phyloP scores from a whole-genome alignment of 2,888 invertebrate genomes.

The Polydrusus cervinus region DNA sequence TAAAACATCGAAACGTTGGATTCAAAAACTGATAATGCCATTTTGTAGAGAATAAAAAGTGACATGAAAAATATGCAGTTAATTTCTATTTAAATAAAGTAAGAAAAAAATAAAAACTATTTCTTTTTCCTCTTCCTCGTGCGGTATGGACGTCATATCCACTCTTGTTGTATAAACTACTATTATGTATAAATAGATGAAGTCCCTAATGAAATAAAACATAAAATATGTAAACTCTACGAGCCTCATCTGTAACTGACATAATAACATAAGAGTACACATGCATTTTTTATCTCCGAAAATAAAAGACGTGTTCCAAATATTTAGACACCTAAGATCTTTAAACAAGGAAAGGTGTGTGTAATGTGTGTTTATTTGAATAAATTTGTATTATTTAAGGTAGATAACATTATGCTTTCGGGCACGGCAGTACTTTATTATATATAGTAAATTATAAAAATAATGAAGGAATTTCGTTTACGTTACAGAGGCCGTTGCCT shows the following conservation, averaged over 20 bases:
- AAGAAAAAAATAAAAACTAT: too few species aligned
- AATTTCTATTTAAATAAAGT: too few species aligned
- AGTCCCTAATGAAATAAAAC: too few species aligned
- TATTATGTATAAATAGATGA: too few species aligned
- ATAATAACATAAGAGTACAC: background rate
- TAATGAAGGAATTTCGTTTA: constrained; percentile 35
- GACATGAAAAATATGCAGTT: too few species aligned
- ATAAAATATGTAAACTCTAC: too few species aligned
- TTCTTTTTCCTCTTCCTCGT: too few species aligned
- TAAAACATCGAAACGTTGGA: too few species aligned
- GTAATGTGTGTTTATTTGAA: constrained; percentile 49
- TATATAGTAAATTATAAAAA: constrained; percentile 18
- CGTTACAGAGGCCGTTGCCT: constrained; percentile 31
- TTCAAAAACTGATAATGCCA: too few species aligned
- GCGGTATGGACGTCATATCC: too few species aligned
- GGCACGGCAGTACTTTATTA: constrained; percentile 20
- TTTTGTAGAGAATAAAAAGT: too few species aligned
- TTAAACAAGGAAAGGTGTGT: constrained; percentile 46
- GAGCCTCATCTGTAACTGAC: background rate
- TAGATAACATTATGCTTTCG: constrained; percentile 41
- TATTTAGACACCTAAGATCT: constrained; percentile 39
- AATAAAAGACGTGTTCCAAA: constrained; percentile 42
- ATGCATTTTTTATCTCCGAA: constrained; percentile 23
- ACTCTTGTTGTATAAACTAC: too few species aligned
- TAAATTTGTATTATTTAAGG: constrained; percentile 47